A percentile compares a stretch with the other conserved stretches of the same genome.
Evolutionary conservation across 2,888 invertebrate species (phyloP).

Genomic region (Abrostola triplasia): DNA sequence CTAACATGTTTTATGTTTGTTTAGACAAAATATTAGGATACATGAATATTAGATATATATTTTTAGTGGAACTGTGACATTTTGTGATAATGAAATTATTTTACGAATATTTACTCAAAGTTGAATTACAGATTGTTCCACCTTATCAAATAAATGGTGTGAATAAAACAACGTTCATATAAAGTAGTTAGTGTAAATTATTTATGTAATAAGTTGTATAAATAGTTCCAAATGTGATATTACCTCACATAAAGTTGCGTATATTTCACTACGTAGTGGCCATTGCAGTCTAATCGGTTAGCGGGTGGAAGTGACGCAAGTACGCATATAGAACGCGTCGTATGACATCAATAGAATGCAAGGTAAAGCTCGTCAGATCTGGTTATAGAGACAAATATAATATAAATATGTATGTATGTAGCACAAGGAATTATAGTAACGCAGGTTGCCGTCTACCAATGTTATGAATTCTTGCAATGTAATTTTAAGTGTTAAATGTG

Average conservation of each 20-base stretch:
- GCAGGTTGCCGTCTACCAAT: slow-evolving; percentile 72
- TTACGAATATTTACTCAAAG: slow-evolving; percentile 52
- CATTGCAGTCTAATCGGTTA: slow-evolving; percentile 47
- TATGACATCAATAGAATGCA: slow-evolving; percentile 23
- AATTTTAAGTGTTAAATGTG: slow-evolving; percentile 86
- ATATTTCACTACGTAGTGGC: slow-evolving; percentile 48
- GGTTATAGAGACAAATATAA: slow-evolving; percentile 50
- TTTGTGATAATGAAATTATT: slow-evolving; percentile 48
- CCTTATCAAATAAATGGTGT: slow-evolving; percentile 54
- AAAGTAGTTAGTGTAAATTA: slow-evolving; percentile 73
- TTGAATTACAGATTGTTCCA: slow-evolving; percentile 30
- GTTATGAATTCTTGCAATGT: slow-evolving; percentile 76
- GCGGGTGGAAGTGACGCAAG: slow-evolving; percentile 33
- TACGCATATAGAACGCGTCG: slow-evolving; percentile 23
- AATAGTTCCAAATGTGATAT: slow-evolving; percentile 77
- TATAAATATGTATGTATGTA: slow-evolving; percentile 53
- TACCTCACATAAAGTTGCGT: slow-evolving; percentile 69
- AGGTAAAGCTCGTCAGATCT: slow-evolving; percentile 51
- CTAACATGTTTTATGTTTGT: slow-evolving; percentile 10
- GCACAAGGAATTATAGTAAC: slow-evolving; percentile 66
- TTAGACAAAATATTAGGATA: slow-evolving; percentile 15
- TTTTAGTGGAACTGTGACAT: slow-evolving; percentile 47
- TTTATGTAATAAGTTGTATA: slow-evolving; percentile 66
- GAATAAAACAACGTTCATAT: slow-evolving; percentile 54
- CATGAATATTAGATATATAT: slow-evolving; percentile 26